Conservation (phyloP, 2,888 invertebrate genomes). For the Bimastos eiseni region DNA sequence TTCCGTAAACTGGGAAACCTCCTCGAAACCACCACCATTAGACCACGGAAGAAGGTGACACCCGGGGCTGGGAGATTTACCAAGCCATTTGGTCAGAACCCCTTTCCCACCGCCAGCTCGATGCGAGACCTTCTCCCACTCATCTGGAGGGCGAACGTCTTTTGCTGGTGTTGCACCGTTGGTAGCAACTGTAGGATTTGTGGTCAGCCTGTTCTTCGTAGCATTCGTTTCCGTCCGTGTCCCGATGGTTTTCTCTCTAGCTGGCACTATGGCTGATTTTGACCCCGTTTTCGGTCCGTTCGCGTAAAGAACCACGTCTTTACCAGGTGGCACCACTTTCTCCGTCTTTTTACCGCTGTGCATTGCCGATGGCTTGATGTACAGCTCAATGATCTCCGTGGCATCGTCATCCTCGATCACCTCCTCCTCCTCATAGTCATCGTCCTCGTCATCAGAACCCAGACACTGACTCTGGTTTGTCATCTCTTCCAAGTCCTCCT, state of each 20-base stretch:
- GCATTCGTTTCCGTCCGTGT: neutral
- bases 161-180: neutral
- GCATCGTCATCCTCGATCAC: neutral
- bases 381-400: neutral
- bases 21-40: neutral
- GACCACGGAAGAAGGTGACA: neutral
- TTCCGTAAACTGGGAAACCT: neutral
- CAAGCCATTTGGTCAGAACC: neutral
- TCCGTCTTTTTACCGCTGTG: neutral
- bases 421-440: neutral
- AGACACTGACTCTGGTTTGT: neutral
- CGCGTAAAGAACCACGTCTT: neutral
- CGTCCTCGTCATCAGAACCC: neutral
- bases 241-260: neutral
- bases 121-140: neutral
- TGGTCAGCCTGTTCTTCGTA: neutral
- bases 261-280: neutral
- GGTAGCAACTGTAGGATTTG: neutral
- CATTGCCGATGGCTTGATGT: neutral
- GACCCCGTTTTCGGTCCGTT: neutral
- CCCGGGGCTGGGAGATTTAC: neutral
- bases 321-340: neutral
- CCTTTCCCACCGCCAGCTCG: neutral
- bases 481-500: neutral
- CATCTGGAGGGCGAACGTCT: neutral